Evolutionary conservation across 2,888 invertebrate genomes (phyloP).

Genomic region (Eledona agricola): DNA sequence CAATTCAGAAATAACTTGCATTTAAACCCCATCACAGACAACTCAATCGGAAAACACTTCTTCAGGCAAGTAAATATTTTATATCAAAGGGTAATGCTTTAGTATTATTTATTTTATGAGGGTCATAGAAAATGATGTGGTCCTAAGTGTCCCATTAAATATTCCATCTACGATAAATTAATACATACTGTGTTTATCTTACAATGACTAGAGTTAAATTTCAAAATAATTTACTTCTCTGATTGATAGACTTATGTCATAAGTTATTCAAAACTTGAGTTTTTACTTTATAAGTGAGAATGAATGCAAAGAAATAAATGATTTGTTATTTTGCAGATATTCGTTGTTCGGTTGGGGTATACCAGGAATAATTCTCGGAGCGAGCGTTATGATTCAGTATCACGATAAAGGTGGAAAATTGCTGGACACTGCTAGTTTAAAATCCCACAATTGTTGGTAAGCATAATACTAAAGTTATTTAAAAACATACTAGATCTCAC

Average conservation of each 20-base stretch:
- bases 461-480: conserved; percentile 42
- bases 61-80: conserved; percentile 60
- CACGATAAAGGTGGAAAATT: conserved; percentile 63
- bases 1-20: conserved; percentile 64
- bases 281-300: conserved; percentile 7
- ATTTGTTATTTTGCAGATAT: conserved; percentile 60
- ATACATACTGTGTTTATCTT: no score
- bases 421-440: conserved; percentile 63
- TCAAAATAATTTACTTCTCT: no score
- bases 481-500: no score
- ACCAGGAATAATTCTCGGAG: conserved; percentile 66
- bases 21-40: conserved; percentile 62
- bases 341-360: conserved; percentile 73
- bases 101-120: no score
- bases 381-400: conserved; percentile 65
- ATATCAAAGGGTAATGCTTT: no score
- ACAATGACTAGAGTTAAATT: no score
- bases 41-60: conserved; percentile 61
- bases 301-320: no score
- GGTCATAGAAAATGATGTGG: no score
- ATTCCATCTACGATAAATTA: no score
- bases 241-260: no score
- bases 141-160: no score
- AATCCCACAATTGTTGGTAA: conserved; percentile 67
- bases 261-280: no score